These are phyloP conservation scores for Cossypha heuglini DNA, from an alignment of 2,797 vertebrate genomes.

Conservation along the genomic window DNA sequence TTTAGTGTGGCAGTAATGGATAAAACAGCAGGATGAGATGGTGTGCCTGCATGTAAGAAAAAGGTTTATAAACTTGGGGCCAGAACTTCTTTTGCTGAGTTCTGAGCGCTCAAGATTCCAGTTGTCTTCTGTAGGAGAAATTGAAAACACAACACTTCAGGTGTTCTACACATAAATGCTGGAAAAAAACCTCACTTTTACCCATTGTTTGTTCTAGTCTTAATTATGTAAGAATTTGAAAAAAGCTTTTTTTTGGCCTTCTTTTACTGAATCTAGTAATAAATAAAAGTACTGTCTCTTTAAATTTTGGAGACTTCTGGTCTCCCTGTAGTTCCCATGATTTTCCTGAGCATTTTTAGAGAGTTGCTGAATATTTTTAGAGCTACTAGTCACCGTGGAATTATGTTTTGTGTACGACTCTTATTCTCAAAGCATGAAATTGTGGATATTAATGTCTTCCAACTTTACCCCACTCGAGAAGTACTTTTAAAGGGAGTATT, in stretches of 20 bases:
- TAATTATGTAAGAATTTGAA: background rate
- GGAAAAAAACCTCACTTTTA: background rate
- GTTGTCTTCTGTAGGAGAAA: background rate
- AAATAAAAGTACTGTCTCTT: conserved; percentile 35
- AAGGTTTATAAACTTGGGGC: background rate
- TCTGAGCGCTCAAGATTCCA: background rate
- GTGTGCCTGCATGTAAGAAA: background rate
- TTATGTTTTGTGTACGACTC: conserved; percentile 2
- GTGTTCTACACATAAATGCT: background rate
- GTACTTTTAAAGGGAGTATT: background rate
- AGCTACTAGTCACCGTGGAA: conserved; percentile 14
- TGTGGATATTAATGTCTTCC: background rate
- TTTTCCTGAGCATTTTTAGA: conserved; percentile 61
- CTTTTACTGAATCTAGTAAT: background rate
- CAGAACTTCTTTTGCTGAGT: background rate
- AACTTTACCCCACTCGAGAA: background rate
- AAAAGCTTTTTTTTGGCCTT: background rate
- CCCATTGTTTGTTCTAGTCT: background rate
- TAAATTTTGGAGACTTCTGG: conserved; percentile 38
- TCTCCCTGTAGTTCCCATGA: conserved; percentile 45
- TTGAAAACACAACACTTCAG: background rate
- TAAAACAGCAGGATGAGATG: background rate
- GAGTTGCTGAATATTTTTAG: conserved; percentile 66
- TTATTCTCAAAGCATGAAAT: background rate
- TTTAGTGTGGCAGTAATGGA: background rate